Percentiles rank a stretch among this genome's conserved stretches.
These are phyloP conservation scores for Tonatia bakeri DNA, from an alignment of 2,113 vertebrate genomes.

Conservation along the genomic window DNA sequence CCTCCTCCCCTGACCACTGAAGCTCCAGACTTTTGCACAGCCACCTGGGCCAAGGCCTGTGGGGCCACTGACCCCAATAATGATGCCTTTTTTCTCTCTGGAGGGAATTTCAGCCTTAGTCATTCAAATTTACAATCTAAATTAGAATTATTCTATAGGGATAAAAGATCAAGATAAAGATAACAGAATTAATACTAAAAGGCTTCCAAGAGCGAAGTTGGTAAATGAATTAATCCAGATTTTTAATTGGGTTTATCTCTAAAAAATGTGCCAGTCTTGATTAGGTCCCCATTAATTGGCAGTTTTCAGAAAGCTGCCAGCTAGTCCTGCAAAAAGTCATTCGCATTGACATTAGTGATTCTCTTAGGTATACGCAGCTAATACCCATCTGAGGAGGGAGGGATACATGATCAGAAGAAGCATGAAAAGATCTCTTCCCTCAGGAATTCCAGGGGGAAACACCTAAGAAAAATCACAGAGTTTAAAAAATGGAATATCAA, in stretches of 20 bases:
- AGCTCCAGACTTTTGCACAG: background rate
- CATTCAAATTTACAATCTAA: conserved; percentile 35
- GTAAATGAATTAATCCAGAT: conserved; percentile 11
- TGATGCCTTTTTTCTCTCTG: background rate
- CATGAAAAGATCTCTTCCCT: conserved; percentile 34
- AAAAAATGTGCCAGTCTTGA: background rate
- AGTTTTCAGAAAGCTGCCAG: background rate
- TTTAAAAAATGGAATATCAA: conserved; percentile 49
- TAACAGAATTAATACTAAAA: conserved; percentile 27
- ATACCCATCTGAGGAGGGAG: background rate
- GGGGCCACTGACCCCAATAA: background rate
- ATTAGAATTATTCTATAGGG: background rate
- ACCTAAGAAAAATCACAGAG: conserved; percentile 35
- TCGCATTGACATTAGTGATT: background rate
- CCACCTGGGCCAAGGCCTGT: background rate
- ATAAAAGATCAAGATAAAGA: background rate
- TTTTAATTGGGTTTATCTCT: conserved; percentile 10
- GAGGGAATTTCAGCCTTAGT: background rate
- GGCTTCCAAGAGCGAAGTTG: background rate
- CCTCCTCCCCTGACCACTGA: background rate
- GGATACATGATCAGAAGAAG: conserved; percentile 38
- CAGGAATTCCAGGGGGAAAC: conserved; percentile 8
- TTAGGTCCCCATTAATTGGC: background rate
- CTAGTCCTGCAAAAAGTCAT: background rate
- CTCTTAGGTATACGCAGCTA: background rate